These are phyloP conservation scores for Crossaster papposus DNA, from an alignment of 53 echinoderm and acorn worm genomes.

Conservation along the genomic window DNA sequence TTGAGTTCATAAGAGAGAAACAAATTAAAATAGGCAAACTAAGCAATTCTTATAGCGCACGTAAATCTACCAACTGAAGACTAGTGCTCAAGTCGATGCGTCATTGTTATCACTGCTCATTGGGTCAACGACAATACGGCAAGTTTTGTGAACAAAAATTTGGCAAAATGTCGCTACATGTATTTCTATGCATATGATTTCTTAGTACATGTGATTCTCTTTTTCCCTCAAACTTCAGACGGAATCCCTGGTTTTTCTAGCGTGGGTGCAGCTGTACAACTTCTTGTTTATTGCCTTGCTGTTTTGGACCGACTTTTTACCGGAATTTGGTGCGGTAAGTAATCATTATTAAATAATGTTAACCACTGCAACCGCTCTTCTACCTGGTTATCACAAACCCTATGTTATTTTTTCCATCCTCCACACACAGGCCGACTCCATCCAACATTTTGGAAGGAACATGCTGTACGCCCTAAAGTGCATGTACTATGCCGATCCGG, in stretches of 20 bases:
- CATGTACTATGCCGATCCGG: conserved; percentile 72
- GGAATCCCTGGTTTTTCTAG: conserved; percentile 79
- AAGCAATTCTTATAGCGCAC: too few relatives aligned
- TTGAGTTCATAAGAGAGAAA: background rate
- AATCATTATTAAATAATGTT: too few relatives aligned
- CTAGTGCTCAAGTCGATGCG: too few relatives aligned
- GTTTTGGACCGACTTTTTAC: conserved; percentile 98
- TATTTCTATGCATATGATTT: background rate
- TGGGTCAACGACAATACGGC: too few relatives aligned
- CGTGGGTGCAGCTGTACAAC: conserved; percentile 85
- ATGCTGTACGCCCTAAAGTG: conserved; percentile 74
- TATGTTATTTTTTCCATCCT: too few relatives aligned
- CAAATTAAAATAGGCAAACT: background rate
- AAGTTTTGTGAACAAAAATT: too few relatives aligned
- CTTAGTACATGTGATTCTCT: background rate
- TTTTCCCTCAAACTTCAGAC: conserved; percentile 55
- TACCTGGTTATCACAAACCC: too few relatives aligned
- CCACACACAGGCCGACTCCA: conserved; percentile 70
- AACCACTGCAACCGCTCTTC: too few relatives aligned
- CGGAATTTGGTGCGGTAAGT: conserved; percentile 87
- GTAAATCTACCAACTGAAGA: too few relatives aligned
- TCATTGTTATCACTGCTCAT: too few relatives aligned
- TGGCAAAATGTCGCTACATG: background rate
- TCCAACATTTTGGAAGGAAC: conserved; percentile 72
- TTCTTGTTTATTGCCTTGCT: conserved; percentile 60